Percentiles rank a stretch among this genome's conserved stretches.
Evolutionary conservation across 2,888 invertebrate genomes (phyloP).

Genomic region (Choristoneura rosaceana): DNA sequence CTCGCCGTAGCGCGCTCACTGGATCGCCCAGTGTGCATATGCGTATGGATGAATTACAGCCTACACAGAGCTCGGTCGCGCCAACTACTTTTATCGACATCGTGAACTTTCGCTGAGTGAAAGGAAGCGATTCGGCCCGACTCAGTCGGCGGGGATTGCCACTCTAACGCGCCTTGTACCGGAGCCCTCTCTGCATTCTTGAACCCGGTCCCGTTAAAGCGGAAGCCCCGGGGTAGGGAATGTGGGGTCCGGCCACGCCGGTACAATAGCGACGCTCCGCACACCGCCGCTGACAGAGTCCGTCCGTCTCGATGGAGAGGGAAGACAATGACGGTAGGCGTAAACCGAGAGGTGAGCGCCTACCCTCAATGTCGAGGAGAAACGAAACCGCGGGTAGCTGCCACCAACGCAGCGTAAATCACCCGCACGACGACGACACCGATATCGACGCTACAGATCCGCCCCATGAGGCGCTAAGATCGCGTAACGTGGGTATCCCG

Average conservation of each 20-base stretch:
- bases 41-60: too few relatives aligned
- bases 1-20: too few relatives aligned
- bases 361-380: not conserved
- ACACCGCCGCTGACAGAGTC: not conserved
- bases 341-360: not conserved
- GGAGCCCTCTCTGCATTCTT: not conserved
- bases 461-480: too few relatives aligned
- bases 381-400: not conserved
- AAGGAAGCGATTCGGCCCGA: too few relatives aligned
- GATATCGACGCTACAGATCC: too few relatives aligned
- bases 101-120: too few relatives aligned
- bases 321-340: not conserved
- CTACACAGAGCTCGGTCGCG: too few relatives aligned
- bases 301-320: not conserved
- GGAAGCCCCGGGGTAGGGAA: slow-evolving; percentile 6
- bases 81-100: too few relatives aligned
- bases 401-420: too few relatives aligned
- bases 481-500: not conserved
- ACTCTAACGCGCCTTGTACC: not conserved
- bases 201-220: not conserved
- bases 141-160: not conserved
- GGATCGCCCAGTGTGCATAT: too few relatives aligned
- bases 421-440: too few relatives aligned
- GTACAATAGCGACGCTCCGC: not conserved
- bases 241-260: not conserved